Evolutionary conservation across 2,113 vertebrate genomes (phyloP).

Genomic region (Gymnarchus niloticus): DNA sequence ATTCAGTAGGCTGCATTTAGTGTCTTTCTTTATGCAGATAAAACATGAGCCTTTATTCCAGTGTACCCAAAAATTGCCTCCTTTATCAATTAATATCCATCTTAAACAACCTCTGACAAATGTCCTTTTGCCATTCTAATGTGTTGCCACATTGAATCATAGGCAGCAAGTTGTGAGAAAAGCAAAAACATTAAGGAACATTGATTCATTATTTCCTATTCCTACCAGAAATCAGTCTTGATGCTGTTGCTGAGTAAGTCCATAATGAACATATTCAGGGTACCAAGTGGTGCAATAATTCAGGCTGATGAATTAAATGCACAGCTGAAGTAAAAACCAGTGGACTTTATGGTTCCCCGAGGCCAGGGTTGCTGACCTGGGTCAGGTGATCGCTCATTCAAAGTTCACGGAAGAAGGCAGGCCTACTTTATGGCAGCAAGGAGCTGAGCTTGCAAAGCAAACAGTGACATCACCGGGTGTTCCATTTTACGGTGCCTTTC

Average conservation of each 20-base stretch:
- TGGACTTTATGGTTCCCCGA: not conserved
- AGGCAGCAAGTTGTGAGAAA: not conserved
- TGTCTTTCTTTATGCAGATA: not conserved
- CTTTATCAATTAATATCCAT: not conserved
- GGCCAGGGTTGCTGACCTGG: not conserved
- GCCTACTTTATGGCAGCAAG: conserved; percentile 17
- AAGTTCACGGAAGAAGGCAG: not conserved
- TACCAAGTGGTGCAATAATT: not conserved
- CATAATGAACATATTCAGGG: not conserved
- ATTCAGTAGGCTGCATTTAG: not conserved
- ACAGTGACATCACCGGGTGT: conserved; percentile 27
- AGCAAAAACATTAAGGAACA: not conserved
- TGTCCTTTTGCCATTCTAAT: too few relatives aligned
- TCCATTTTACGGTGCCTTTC: conserved; percentile 28
- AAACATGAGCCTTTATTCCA: not conserved
- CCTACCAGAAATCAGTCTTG: not conserved
- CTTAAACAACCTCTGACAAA: not conserved
- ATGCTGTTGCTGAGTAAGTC: too few relatives aligned
- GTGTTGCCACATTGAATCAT: not conserved
- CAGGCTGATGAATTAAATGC: not conserved
- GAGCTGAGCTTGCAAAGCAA: not conserved
- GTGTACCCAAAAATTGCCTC: not conserved
- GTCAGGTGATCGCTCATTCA: not conserved
- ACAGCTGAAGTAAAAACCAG: not conserved
- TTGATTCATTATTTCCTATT: too few relatives aligned